These are phyloP conservation scores for Drosophila triauraria DNA, from an alignment of 1,140 invertebrate species.

Conservation along the genomic window DNA sequence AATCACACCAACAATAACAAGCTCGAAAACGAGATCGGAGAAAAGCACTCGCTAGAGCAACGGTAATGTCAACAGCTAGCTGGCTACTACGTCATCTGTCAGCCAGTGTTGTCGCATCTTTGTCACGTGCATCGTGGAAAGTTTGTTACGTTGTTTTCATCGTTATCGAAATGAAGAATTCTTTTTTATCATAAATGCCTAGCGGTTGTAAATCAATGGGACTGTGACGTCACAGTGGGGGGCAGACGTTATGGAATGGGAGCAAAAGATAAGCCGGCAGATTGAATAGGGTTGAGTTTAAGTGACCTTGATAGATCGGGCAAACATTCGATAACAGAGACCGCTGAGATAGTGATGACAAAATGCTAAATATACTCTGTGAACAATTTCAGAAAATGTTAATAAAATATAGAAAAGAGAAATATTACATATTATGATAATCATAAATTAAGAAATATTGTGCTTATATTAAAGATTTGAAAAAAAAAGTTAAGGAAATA, in stretches of 20 bases:
- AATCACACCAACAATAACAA: conserved; percentile 41
- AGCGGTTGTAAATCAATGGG: conserved; percentile 71
- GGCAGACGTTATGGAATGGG: conserved; percentile 3
- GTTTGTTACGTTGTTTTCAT: conserved; percentile 48
- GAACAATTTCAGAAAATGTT: background rate
- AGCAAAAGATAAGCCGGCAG: conserved; percentile 11
- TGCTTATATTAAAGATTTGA: background rate
- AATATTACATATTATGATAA: background rate
- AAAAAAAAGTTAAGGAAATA: too few species aligned
- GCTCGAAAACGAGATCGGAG: background rate
- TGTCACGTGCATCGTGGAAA: conserved; percentile 57
- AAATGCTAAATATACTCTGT: background rate
- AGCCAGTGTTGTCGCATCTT: conserved; percentile 56
- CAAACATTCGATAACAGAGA: conserved; percentile 4
- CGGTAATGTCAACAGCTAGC: conserved; percentile 21
- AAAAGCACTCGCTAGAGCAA: conserved; percentile 22
- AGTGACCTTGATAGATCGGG: conserved; percentile 20
- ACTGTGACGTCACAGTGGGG: conserved; percentile 28
- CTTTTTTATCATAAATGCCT: conserved; percentile 60
- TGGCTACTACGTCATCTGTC: conserved; percentile 45
- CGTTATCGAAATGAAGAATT: conserved; percentile 32
- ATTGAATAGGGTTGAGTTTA: conserved; percentile 17
- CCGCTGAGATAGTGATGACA: background rate
- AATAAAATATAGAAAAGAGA: background rate
- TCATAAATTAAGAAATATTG: background rate